These are phyloP conservation scores for Agriotes lineatus DNA, from an alignment of 2,888 invertebrate genomes.

Conservation along the genomic window DNA sequence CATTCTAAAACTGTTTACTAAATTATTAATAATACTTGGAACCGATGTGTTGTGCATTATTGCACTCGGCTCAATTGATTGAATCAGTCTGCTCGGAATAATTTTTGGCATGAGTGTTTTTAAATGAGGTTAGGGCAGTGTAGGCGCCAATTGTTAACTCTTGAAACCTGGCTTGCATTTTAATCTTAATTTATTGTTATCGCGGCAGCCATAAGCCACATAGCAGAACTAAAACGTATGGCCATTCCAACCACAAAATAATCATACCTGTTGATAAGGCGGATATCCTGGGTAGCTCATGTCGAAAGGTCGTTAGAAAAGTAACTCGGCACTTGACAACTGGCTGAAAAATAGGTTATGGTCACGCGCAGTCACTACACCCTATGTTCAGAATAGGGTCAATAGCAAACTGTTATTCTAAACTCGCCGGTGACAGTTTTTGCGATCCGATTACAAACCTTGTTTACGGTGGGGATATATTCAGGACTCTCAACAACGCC, in stretches of 20 bases:
- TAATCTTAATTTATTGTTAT: background rate
- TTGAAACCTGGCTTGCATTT: too few species aligned
- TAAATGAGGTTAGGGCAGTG: too few species aligned
- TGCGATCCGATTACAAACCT: background rate
- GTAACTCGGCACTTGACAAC: constrained; percentile 6
- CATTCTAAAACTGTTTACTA: too few species aligned
- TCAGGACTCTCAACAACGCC: background rate
- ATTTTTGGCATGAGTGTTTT: too few species aligned
- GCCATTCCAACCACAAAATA: background rate
- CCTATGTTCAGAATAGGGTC: background rate
- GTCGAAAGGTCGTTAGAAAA: too few species aligned
- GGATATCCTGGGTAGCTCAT: constrained; percentile 63
- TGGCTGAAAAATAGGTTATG: constrained; percentile 4
- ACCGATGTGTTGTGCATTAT: too few species aligned
- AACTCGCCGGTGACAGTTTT: background rate
- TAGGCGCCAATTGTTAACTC: too few species aligned
- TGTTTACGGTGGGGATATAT: background rate
- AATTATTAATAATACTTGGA: too few species aligned
- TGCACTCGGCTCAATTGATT: too few species aligned
- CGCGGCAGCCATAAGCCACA: background rate
- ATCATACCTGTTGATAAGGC: constrained; percentile 59
- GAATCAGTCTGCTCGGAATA: too few species aligned
- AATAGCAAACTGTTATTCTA: background rate
- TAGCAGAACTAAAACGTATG: background rate
- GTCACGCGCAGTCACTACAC: background rate